Conservation (phyloP, 2,888 invertebrate species). For the Ditula angustiorana region DNA sequence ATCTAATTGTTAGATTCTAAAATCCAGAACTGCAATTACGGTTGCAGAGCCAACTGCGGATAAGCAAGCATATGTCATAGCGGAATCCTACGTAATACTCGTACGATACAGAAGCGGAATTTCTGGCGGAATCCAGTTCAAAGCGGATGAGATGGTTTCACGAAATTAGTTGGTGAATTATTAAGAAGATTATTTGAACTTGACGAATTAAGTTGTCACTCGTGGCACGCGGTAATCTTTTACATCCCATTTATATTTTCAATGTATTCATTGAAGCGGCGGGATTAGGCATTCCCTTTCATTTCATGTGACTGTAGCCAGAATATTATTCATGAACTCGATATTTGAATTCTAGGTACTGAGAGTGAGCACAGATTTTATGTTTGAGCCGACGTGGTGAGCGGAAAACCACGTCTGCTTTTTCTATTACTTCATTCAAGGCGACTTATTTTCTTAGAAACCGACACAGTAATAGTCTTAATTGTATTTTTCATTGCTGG, state of each 20-base stretch:
- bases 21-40: conserved; percentile 3
- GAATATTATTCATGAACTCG: conserved; percentile 16
- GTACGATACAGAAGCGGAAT: background rate
- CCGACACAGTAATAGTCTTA: too few species aligned
- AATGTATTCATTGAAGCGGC: conserved; percentile 16
- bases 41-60: background rate
- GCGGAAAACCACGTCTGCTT: background rate
- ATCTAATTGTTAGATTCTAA: conserved; percentile 18
- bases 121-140: background rate
- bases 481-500: too few species aligned
- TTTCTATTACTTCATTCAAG: background rate
- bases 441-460: too few species aligned
- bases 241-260: conserved; percentile 19
- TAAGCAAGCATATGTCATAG: conserved; percentile 10
- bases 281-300: conserved; percentile 23
- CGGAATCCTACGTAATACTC: conserved; percentile 15
- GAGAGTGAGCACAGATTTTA: background rate
- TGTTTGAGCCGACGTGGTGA: background rate
- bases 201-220: conserved; percentile 27
- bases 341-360: conserved; percentile 11
- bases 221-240: conserved; percentile 15
- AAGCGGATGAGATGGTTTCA: background rate
- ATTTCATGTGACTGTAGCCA: background rate
- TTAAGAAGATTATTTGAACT: conserved; percentile 27
- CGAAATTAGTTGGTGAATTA: conserved; percentile 33